Evolutionary conservation across 2,113 vertebrate species (phyloP), one percentile per base, ranked within the genome.

Genomic region (Acrocephalus arundinaceus): DNA sequence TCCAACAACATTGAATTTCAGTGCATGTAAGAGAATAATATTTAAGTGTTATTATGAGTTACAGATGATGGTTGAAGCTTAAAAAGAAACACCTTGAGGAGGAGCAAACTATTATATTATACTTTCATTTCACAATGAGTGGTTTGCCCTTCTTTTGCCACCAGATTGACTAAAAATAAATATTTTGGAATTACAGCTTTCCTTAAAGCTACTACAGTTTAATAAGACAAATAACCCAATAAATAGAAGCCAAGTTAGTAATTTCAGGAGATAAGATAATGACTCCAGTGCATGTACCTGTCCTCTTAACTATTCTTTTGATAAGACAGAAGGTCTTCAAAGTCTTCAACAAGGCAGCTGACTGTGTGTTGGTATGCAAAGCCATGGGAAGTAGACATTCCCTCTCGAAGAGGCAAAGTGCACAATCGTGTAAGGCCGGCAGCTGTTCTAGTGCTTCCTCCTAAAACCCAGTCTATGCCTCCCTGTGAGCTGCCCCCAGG

Each of bases 271-370:
- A 5, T 33, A 57, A 74, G 21, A 33, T 51, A 68, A 91, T 8
- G 27, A 81, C 75, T 96, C 93, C 96, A 98, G 96, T 97, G 94
- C 90, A 94, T 89, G 94, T 86, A 94, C 52, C 45, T 62, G 87
- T 96, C 94, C 58, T 90, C 74, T 85, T 87, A 84, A 95, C 75
- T 75, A n/a, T 70, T 73, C 77, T 87, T 81, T 89, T 89, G 57
- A 43, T 33, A 90, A 84, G 80, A 95, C 49, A 89, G 14, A 65
- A 76, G 35, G 68, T 95, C 89, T 96, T 82, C 74, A 80, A 85
- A 72, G 37, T 39, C 66, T 67, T 78, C 85, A 74, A 75, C 77
- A 89, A 96, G 85, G 94, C 37, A 71, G 88, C 9, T 83, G 82
- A 85, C 78, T 41, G 57, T 43, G 79, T 91, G 93, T 91, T 65